phyloP scores from a whole-genome alignment of 2,888 invertebrate genomes.

The Nemapogon koenigi region DNA sequence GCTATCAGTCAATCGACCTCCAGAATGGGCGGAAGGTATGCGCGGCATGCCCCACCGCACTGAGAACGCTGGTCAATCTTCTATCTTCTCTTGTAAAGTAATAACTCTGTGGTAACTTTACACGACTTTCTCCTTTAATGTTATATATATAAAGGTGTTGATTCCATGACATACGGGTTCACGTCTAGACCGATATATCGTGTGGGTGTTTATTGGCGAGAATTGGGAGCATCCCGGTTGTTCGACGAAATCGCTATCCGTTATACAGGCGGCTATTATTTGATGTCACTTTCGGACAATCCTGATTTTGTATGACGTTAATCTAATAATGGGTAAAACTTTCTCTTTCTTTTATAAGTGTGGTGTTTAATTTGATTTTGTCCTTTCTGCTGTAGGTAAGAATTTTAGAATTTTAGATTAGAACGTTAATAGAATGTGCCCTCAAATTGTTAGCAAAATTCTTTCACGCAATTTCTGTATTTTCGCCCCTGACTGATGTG shows the following conservation, averaged over 20 bases:
- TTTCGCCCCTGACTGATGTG: no score
- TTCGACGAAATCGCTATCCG: conserved; percentile 56
- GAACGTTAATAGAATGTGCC: no score
- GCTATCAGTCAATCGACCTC: conserved; percentile 30
- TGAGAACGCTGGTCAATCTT: conserved; percentile 42
- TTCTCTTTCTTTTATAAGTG: no score
- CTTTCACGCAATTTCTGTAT: no score
- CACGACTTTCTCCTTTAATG: conserved; percentile 37
- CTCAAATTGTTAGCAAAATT: no score
- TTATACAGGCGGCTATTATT: conserved; percentile 45
- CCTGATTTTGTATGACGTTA: conserved; percentile 33
- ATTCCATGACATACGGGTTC: conserved; percentile 30
- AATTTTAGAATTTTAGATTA: no score
- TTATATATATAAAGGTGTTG: conserved; percentile 33
- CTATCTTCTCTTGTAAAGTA: conserved; percentile 29
- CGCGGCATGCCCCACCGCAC: conserved; percentile 30
- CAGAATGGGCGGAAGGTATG: conserved; percentile 31
- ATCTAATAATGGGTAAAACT: conserved; percentile 36
- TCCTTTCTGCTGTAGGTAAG: no score
- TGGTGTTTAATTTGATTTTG: no score
- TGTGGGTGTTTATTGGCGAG: conserved; percentile 58
- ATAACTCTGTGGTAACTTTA: conserved; percentile 28
- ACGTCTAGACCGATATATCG: conserved; percentile 40
- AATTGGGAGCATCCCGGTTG: conserved; percentile 64
- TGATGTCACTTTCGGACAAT: conserved; percentile 42